These are phyloP conservation scores for Spilosoma lubricipeda DNA, from an alignment of 2,888 invertebrate genomes.

Conservation along the genomic window DNA sequence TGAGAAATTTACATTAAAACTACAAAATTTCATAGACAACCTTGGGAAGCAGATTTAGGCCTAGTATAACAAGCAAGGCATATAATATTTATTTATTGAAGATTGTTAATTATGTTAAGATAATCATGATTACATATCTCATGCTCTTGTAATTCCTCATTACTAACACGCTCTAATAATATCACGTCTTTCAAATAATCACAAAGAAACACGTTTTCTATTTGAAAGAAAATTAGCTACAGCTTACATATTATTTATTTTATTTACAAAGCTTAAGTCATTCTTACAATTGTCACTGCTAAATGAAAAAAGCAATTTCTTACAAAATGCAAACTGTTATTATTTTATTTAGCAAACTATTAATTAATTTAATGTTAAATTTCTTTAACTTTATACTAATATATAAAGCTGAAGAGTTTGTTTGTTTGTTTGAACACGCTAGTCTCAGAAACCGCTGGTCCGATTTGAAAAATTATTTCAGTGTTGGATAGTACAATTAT, in stretches of 20 bases:
- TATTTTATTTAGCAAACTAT: background rate
- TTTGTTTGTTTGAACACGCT: too few relatives aligned
- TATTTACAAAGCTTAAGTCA: conserved; percentile 36
- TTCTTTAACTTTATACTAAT: background rate
- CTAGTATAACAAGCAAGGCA: too few relatives aligned
- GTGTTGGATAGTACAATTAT: too few relatives aligned
- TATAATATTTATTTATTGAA: too few relatives aligned
- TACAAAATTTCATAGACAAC: too few relatives aligned
- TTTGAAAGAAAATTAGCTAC: conserved; percentile 24
- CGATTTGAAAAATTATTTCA: too few relatives aligned
- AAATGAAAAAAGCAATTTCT: background rate
- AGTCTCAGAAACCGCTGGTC: too few relatives aligned
- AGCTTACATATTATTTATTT: conserved; percentile 15
- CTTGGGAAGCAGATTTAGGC: too few relatives aligned
- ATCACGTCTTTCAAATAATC: conserved; percentile 37
- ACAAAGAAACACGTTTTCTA: conserved; percentile 17
- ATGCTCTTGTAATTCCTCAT: conserved; percentile 1
- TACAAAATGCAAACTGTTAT: background rate
- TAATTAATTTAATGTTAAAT: background rate
- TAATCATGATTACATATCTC: background rate
- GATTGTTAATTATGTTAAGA: too few relatives aligned
- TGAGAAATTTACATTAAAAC: background rate
- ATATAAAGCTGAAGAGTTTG: too few relatives aligned
- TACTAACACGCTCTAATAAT: conserved; percentile 31
- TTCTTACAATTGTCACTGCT: background rate